Base-by-base conservation (phyloP, 2,797 vertebrate species). In the Bradypodion pumilum region DNA sequence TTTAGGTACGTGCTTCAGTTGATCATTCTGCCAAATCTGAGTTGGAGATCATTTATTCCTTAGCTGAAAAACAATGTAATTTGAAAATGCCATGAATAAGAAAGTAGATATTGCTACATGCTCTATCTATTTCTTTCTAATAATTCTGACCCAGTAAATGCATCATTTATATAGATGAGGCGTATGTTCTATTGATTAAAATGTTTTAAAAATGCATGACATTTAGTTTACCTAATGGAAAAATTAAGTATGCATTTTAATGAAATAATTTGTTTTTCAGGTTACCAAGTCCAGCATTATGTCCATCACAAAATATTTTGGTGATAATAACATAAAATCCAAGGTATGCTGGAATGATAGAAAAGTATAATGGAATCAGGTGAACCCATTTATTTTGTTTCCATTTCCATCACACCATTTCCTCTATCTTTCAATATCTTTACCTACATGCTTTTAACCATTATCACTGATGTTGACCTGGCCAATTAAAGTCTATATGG, bases 101-200 rank as follows among this genome's bases (percentile, higher is more conserved):
- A 89, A 82, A 0, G 0, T 25, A 85, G 63, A 81, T 86, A 88
- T 7, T 79, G 37, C 52, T 88, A 60, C n/a, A 65, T 60, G 85
- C 88, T 84, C 68, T 29, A 75, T 80, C 56, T 80, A 10, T 2
- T 66, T 5, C 15, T 88, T 89, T 84, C 25, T 75, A 80, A 63
- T 88, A 90, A 86, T 2, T 19, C 75, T 90, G 86, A 3, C 72
- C 75, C 15, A 40, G 52, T 74, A 12, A 66, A 83, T 52, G 75
- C 35, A 2, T 91, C 40, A 79, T 87, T 88, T 89, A 83, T 88
- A 88, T 19, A 69, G 60, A 68, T 2, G 2, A 0, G 66, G n/a
- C 78, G 73, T 59, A 91, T 85, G 65, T 88, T 89, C 92, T 88
- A 92, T 83, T 87, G 37, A 90, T 88, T 84, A 74, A 90, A 86